Conservation (phyloP, 2,797 vertebrate genomes). For the Bovichtus variegatus region DNA sequence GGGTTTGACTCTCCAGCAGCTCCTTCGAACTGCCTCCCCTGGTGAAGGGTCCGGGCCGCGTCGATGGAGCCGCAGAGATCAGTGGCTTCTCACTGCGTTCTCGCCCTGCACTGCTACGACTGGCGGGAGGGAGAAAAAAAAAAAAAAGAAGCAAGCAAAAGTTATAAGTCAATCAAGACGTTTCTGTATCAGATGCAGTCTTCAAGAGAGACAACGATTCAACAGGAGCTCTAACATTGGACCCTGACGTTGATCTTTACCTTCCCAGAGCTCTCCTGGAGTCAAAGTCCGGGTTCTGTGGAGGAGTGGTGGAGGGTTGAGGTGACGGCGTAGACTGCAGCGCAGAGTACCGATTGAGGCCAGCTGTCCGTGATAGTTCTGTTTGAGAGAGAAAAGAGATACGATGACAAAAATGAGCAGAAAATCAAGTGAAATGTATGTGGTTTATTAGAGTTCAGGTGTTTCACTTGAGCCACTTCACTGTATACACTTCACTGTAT, state of each 20-base stretch:
- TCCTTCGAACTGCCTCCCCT: slow-evolving; percentile 91
- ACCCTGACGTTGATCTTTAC: slow-evolving; percentile 74
- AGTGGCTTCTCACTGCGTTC: slow-evolving; percentile 92
- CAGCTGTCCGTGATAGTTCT: slow-evolving; percentile 92
- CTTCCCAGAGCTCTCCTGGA: slow-evolving; percentile 91
- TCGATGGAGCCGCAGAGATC: slow-evolving; percentile 71
- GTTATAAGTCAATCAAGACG: neutral
- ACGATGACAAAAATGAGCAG: neutral
- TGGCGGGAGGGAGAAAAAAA: slow-evolving; percentile 17
- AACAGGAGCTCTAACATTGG: no score
- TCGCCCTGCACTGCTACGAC: slow-evolving; percentile 87
- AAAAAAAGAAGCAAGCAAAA: no score
- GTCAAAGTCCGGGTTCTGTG: slow-evolving; percentile 89
- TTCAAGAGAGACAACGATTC: neutral
- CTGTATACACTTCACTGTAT: no score
- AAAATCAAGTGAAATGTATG: neutral
- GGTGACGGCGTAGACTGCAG: slow-evolving; percentile 89
- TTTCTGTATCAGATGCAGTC: no score
- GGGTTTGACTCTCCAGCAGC: slow-evolving; percentile 87
- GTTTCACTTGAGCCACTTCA: neutral
- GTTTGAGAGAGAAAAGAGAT: slow-evolving; percentile 25
- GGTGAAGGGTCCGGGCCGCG: slow-evolving; percentile 86
- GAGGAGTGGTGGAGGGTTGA: slow-evolving; percentile 81
- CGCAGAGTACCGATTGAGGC: slow-evolving; percentile 95
- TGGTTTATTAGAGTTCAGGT: neutral